Conservation (phyloP, 2,113 vertebrate species). For the Brienomyrus brachyistius region DNA sequence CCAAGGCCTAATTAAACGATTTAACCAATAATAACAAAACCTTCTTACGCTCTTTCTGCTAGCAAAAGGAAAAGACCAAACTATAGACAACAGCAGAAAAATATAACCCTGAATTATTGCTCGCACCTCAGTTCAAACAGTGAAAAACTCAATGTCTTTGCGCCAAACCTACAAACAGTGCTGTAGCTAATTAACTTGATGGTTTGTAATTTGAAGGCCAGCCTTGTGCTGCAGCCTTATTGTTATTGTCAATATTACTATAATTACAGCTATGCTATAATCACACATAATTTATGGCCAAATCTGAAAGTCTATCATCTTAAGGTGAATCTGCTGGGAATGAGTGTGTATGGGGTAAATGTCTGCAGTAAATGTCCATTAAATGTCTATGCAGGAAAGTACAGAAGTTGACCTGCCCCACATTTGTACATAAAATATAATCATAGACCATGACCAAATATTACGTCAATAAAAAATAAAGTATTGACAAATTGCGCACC, state of each 20-base stretch:
- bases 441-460: neutral
- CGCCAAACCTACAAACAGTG: constrained; percentile 9
- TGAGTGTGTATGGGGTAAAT: neutral
- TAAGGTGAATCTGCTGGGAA: neutral
- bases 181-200: constrained; percentile 1
- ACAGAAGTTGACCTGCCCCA: neutral
- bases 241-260: neutral
- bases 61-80: constrained; percentile 1
- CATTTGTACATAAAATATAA: neutral
- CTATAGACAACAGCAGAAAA: neutral
- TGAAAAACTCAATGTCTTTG: constrained; percentile 14
- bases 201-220: neutral
- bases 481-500: neutral
- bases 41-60: constrained; percentile 36
- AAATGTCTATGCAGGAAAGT: neutral
- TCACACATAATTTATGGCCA: neutral
- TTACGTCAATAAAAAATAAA: neutral
- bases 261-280: neutral
- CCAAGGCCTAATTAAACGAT: constrained; percentile 45
- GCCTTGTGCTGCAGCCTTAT: neutral
- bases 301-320: neutral
- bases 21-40: constrained; percentile 44
- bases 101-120: constrained; percentile 9
- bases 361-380: neutral
- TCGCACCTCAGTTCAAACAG: constrained; percentile 21